Base-by-base conservation (phyloP, 2,113 vertebrate species). In the Sigmodon hispidus region DNA sequence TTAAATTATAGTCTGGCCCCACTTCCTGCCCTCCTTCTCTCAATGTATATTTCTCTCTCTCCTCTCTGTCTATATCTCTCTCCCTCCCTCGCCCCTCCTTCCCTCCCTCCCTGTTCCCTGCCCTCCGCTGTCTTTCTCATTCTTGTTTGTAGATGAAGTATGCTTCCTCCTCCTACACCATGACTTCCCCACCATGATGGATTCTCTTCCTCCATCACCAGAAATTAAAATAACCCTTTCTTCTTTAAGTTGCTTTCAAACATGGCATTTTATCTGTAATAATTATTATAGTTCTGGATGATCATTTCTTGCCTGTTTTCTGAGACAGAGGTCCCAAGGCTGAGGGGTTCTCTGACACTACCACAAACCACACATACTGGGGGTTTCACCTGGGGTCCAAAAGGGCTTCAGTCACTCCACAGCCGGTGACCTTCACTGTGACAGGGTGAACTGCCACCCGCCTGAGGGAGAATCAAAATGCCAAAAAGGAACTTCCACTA, bases 311-410 rank as follows among this genome's bases (percentile, higher is more conserved):
- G n/a, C 55, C 73, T 29, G 34, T 22, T 76, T 76, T 40, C 61
- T 19, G 9, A 13, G 55, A 34, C 36, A n/a, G 19, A 69, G 31
- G 57, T 24, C 65, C 77, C 15, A 4, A 1, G 1, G 36, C 92
- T 52, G 16, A 81, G 57, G 26, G 55, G 17, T 9, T 9, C n/a
- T 77, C 88, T 63, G 31, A 5, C 5, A 4, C 0, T 16, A 1
- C 83, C 19, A 55, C 76, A 79, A 77, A 36, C 34, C 50, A n/a
- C 34, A 36, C 17, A 24, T 19, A 36, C 19, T 80, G 19, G 50
- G 9, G 16, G 31, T 29, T 31, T 4, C 0, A n/a, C 8, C 17
- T 57, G 16, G 22, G 50, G 7, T 11, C 52, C 4, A 29, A 19
- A 77, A 22, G 17, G 12, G 77, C 52, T 11, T 43, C 40, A 0